These are phyloP conservation scores for Cenopis cana DNA, from an alignment of 2,888 invertebrate genomes.

Conservation along the genomic window DNA sequence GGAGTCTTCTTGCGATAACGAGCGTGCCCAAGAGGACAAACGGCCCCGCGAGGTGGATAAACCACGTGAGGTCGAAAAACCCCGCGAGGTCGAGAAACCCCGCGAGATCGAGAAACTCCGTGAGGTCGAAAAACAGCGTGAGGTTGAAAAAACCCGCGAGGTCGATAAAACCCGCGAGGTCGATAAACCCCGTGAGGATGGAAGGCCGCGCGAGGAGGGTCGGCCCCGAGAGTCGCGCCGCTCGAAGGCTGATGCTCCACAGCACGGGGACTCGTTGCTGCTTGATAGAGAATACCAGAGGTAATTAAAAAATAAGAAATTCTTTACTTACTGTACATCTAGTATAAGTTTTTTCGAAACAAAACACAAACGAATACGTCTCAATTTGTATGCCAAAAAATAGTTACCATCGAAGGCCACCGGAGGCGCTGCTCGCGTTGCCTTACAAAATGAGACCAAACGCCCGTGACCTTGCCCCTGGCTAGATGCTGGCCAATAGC, in stretches of 20 bases:
- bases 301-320: too few species aligned
- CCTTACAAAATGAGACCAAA: too few species aligned
- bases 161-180: not conserved
- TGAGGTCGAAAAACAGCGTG: not conserved
- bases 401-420: too few species aligned
- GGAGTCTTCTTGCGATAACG: not conserved
- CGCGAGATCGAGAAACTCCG: not conserved
- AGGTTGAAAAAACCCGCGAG: not conserved
- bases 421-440: too few species aligned
- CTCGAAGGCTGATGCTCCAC: slow-evolving; percentile 52
- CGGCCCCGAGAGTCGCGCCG: not conserved
- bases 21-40: not conserved
- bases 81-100: too few species aligned
- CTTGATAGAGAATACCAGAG: slow-evolving; percentile 75
- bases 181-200: not conserved
- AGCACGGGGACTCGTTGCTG: slow-evolving; percentile 59
- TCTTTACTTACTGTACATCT: too few species aligned
- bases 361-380: too few species aligned
- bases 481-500: too few species aligned
- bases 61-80: not conserved
- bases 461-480: too few species aligned
- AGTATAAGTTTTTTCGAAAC: too few species aligned
- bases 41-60: not conserved
- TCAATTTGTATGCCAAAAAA: too few species aligned
- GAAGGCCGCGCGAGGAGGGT: not conserved